A percentile compares a stretch with the other conserved stretches of the same genome.
These are phyloP conservation scores for Drosophila elegans DNA, from an alignment of 1,140 invertebrate species.

Conservation along the genomic window DNA sequence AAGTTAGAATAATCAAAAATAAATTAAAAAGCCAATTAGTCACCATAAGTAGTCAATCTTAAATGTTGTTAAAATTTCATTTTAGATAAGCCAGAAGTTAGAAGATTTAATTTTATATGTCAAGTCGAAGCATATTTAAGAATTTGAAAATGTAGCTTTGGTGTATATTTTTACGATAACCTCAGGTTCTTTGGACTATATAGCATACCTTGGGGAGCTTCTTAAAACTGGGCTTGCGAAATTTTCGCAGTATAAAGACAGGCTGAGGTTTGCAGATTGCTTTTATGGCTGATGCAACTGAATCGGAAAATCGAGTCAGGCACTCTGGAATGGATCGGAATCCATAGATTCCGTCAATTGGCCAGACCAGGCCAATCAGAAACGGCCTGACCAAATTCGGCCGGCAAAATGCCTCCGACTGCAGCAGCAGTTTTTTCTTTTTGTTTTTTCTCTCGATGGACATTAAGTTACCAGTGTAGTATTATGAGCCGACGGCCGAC, in stretches of 20 bases:
- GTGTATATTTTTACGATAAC: background rate
- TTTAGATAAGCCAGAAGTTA: too few species aligned
- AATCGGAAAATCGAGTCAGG: constrained; percentile 50
- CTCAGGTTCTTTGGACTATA: background rate
- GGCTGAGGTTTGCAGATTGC: constrained; percentile 15
- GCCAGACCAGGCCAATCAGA: constrained; percentile 37
- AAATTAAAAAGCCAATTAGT: too few species aligned
- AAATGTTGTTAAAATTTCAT: too few species aligned
- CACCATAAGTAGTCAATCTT: too few species aligned
- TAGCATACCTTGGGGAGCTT: constrained; percentile 14
- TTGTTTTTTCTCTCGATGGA: constrained; percentile 10
- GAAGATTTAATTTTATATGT: too few species aligned
- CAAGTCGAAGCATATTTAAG: too few species aligned
- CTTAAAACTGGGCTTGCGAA: background rate
- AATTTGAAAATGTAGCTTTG: too few species aligned
- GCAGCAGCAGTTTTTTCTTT: constrained; percentile 16
- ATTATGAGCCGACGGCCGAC: constrained; percentile 39
- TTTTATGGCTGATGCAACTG: constrained; percentile 63
- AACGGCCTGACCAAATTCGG: constrained; percentile 46
- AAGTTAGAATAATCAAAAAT: too few species aligned
- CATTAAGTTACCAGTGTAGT: constrained; percentile 58
- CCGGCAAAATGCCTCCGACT: constrained; percentile 24
- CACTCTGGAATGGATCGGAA: constrained; percentile 23
- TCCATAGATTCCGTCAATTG: constrained; percentile 55
- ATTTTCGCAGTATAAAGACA: constrained; percentile 10